phyloP scores from a whole-genome alignment of 2,888 invertebrate genomes.

The Spialia ferax region DNA sequence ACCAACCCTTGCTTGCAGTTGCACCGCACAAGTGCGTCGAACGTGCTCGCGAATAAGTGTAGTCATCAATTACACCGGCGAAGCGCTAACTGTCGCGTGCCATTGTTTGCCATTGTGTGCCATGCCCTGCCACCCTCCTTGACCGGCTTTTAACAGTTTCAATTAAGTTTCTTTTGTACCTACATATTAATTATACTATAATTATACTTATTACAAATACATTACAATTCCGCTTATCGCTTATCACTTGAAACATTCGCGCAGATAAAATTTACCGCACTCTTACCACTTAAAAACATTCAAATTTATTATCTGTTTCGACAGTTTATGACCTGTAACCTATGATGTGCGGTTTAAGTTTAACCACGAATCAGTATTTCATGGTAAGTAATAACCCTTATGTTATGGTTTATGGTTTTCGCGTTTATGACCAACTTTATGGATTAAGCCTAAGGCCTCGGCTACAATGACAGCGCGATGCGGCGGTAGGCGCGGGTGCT shows the following conservation, averaged over 20 bases:
- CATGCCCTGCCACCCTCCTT: background rate
- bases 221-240: too few species aligned
- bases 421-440: background rate
- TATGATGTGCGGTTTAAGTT: background rate
- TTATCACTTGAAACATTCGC: background rate
- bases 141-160: background rate
- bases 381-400: background rate
- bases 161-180: too few species aligned
- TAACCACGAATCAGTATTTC: background rate
- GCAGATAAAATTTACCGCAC: background rate
- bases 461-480: too few species aligned
- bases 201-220: too few species aligned
- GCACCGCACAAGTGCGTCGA: constrained; percentile 45
- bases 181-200: too few species aligned
- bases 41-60: constrained; percentile 46
- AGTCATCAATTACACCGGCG: background rate
- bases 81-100: background rate
- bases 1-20: constrained; percentile 33
- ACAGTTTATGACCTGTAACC: background rate
- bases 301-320: background rate
- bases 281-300: background rate
- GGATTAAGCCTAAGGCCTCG: background rate
- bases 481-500: too few species aligned
- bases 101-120: too few species aligned
- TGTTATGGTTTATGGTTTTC: background rate